Base-by-base conservation (phyloP, 2,113 vertebrate species). In the Pteruthius melanotis region DNA sequence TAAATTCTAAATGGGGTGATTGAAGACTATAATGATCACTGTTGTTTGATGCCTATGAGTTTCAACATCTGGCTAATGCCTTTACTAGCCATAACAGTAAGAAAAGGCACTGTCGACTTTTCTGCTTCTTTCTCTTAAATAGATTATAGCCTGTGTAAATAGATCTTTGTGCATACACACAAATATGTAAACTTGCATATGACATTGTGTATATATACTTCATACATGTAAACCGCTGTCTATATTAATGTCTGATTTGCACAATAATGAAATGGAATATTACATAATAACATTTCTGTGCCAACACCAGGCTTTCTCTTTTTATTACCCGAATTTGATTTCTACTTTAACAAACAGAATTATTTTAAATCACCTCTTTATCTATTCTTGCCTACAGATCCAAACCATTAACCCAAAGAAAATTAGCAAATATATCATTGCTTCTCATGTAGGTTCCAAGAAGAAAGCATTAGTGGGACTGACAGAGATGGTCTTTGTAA, bases 1-100 rank as follows among this genome's bases (percentile, higher is more conserved):
- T 97, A 98, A 98, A 98, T 98, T 97, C 92, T 97, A 97, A 98
- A 98, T 98, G 98, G 89, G 97, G 95, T 97, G 97, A 97, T 91
- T 95, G 97, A 97, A 97, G 93, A 81, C 91, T 91, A 16, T 97
- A 98, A 98, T 94, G 97, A 98, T 98, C 93, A 95, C 93, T 96
- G 84, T 96, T 97, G 95, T 97, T 97, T 96, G 97, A 95, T 37
- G 89, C 88, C 90, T 89, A 20, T 89, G 93, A 94, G 72, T 95
- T 97, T 95, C 93, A 98, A 97, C 98, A 98, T 98, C 98, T 98
- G 98, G 95, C 37, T 83, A 95, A 94, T 91, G 92, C 84, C 81
- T 96, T 96, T 97, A 87, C 91, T 97, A 76, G 40, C 92, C 91
- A 61, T 68, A 94, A 87, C 60, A 76, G 49, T 96, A 95, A 63